Evolutionary conservation across 2,113 vertebrate genomes (phyloP), one percentile per base, ranked within the genome.

Genomic region (Hippopotamus amphibius): DNA sequence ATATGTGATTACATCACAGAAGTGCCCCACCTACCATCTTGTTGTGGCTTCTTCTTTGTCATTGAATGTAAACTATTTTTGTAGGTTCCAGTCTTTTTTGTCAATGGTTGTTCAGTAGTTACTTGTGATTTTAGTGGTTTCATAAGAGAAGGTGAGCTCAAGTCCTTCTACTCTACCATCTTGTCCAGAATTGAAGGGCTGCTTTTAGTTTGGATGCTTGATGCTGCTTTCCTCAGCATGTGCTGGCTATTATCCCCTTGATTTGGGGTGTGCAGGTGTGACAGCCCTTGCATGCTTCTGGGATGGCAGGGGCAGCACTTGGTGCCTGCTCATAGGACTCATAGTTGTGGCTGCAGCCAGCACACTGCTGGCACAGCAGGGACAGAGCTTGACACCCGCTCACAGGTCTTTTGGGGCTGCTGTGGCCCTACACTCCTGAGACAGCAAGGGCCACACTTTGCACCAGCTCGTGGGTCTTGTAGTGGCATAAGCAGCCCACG

Each of bases 281-380:
- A 28, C 24, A 46, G 71, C 7, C 43, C 15, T 15, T 74, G 21
- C 37, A 37, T 26, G 24, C 6, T 14, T 41, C 71, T 6, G 46
- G 71, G 24, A 28, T 26, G 6, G 71, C 41, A 7, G 41, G 22
- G 71, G 41, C 37, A 72, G 41, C 71, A 28, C 12, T 46, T 72
- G 0, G 13, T 28, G 15, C 41, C 26, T 74, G 41, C 3, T 46
- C 2, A 0, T 41, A 28, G 3, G 6, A 26, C 41, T 74, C 71
- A 46, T 26, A 74, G 41, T 41, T 22, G 24, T 41, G 28, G 13
- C 71, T 46, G 41, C 14, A 41, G 13, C 41, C 71, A 7, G 26
- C 71, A 46, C 24, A 5, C 13, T 46, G 41, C 8, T 28, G 41
- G 28, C 8, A 6, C 24, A 46, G 71, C 9, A 13, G 2, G 3